A percentile compares a stretch with the other conserved stretches of the same genome.
phyloP scores from a whole-genome alignment of 2,113 vertebrate species.

The Meles meles region DNA sequence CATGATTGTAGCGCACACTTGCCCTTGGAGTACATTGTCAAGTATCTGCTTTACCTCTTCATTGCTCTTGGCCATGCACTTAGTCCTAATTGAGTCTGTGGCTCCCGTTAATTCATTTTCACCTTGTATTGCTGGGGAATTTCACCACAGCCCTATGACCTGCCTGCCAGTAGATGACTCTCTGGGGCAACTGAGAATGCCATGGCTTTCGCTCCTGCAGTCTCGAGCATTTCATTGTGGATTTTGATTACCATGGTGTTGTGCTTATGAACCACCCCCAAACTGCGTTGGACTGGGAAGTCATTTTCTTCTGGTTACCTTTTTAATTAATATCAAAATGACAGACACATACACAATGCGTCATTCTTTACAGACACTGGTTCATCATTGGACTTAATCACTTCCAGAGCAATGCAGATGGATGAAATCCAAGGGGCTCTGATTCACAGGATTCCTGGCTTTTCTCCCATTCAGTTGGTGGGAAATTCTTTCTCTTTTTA shows the following conservation, averaged over 20 bases:
- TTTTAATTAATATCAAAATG: conserved; percentile 23
- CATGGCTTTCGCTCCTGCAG: background rate
- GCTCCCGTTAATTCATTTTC: background rate
- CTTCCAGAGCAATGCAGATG: background rate
- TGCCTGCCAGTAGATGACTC: background rate
- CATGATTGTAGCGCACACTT: background rate
- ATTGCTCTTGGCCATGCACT: background rate
- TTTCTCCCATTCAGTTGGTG: conserved; percentile 4
- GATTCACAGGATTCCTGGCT: conserved; percentile 8
- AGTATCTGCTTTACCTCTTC: background rate
- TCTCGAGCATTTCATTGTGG: background rate
- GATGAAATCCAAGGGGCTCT: background rate
- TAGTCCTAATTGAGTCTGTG: background rate
- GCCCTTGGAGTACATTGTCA: background rate
- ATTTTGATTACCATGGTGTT: background rate
- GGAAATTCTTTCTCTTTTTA: conserved; percentile 12
- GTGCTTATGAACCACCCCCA: background rate
- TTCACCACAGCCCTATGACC: background rate
- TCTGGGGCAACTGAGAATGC: background rate
- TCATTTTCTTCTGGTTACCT: background rate
- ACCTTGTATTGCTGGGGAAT: background rate
- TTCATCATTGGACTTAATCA: background rate
- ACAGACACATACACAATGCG: background rate
- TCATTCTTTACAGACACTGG: background rate
- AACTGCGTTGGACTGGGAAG: background rate